A percentile compares a stretch with the other conserved stretches of the same genome.
These are phyloP conservation scores for Hexactinellida sp. DNA, from an alignment of 37 sponge, comb jelly and placozoan species.

Conservation along the genomic window DNA sequence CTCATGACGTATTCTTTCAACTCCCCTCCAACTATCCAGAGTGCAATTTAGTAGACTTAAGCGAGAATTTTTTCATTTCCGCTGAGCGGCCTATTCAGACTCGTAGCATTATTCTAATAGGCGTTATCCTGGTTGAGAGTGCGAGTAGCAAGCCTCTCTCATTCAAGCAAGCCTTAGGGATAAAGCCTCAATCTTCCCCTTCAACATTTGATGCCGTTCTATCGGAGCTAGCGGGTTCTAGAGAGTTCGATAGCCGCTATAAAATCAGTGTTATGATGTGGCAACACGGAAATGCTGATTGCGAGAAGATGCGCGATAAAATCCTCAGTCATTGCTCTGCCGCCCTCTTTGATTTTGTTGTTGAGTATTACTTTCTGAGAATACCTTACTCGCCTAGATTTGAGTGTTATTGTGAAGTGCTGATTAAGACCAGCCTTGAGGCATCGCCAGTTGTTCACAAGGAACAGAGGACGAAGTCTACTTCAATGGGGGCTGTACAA, in stretches of 20 bases:
- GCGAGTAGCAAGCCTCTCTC: background rate
- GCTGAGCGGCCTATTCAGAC: background rate
- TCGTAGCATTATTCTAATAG: slow-evolving; percentile 6
- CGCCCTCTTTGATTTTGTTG: background rate
- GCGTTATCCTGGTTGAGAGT: background rate
- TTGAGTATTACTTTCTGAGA: background rate
- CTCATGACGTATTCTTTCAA: background rate
- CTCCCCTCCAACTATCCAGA: background rate
- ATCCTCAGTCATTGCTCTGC: background rate
- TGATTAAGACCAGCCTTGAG: background rate
- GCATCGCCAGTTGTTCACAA: background rate
- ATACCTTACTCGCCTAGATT: background rate
- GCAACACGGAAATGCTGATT: slow-evolving; percentile 4
- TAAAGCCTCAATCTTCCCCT: background rate
- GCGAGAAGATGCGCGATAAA: background rate
- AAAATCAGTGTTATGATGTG: background rate
- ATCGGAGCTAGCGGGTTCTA: background rate
- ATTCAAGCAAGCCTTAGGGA: background rate
- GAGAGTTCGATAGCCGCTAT: background rate
- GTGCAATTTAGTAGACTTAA: background rate
- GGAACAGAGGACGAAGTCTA: background rate
- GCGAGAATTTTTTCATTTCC: background rate
- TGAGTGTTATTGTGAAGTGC: background rate
- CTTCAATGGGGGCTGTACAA: background rate
- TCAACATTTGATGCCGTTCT: background rate